A percentile compares a stretch with the other conserved stretches of the same genome.
These are phyloP conservation scores for Listrodromus nycthemerus DNA, from an alignment of 2,888 invertebrate genomes.

Conservation along the genomic window DNA sequence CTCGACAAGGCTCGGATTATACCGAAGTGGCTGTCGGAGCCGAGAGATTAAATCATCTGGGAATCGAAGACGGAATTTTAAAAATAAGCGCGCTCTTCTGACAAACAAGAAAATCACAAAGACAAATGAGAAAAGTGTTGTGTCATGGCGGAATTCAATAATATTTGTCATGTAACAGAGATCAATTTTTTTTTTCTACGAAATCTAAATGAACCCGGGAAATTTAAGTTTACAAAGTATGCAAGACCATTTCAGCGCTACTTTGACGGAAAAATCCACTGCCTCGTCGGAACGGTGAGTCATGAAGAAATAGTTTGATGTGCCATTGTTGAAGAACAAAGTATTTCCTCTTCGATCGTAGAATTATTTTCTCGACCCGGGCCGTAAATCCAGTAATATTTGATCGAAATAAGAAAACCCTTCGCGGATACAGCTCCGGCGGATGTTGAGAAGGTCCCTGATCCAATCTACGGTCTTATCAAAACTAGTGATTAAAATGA, in stretches of 20 bases:
- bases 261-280: background rate
- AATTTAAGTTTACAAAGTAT: background rate
- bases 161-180: too few relatives aligned
- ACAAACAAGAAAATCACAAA: background rate
- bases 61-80: background rate
- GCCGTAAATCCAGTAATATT: background rate
- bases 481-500: conserved; percentile 80
- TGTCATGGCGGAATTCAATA: background rate
- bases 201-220: background rate
- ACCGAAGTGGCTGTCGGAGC: conserved; percentile 15
- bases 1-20: conserved; percentile 36
- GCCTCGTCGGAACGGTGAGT: background rate
- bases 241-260: background rate
- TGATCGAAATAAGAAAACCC: background rate
- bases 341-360: background rate
- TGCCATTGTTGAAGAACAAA: conserved; percentile 2
- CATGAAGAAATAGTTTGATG: background rate
- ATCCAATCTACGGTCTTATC: conserved; percentile 79
- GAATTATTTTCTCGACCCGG: background rate
- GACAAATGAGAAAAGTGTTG: background rate
- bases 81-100: background rate
- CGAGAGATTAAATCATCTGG: conserved; percentile 15
- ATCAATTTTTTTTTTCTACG: too few relatives aligned
- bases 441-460: conserved; percentile 73
- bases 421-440: conserved; percentile 61